These are phyloP conservation scores for Charanyca ferruginea DNA, from an alignment of 2,888 invertebrate species.

Conservation along the genomic window DNA sequence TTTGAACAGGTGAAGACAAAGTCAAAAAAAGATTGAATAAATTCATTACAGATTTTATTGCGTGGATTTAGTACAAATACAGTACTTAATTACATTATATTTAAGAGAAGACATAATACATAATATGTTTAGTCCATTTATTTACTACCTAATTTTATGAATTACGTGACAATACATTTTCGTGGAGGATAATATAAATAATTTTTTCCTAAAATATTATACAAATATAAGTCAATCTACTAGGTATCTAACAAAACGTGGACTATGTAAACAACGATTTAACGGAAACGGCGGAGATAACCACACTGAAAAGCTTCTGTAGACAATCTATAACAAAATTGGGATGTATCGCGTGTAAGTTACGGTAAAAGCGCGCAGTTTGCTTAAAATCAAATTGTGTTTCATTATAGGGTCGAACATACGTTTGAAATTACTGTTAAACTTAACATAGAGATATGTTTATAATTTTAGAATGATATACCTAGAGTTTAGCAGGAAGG, in stretches of 20 bases:
- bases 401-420: no score
- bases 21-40: slow-evolving; percentile 24
- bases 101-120: slow-evolving; percentile 1
- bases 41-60: slow-evolving; percentile 33
- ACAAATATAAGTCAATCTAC: background rate
- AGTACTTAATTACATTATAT: slow-evolving; percentile 37
- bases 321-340: background rate
- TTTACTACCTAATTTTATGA: background rate
- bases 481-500: no score
- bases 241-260: background rate
- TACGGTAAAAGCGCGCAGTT: no score
- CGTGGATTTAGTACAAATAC: slow-evolving; percentile 12
- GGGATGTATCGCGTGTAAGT: no score
- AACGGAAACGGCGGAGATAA: slow-evolving; percentile 2
- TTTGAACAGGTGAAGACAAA: background rate
- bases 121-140: background rate
- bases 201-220: background rate
- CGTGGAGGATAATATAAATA: background rate
- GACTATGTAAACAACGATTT: background rate
- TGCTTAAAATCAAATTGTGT: no score
- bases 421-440: no score
- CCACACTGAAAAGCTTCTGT: background rate
- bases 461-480: no score
- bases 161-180: no score
- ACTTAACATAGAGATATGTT: no score